Evolutionary conservation across 2,113 vertebrate genomes (phyloP).

Genomic region (Coracopsis vasa): DNA sequence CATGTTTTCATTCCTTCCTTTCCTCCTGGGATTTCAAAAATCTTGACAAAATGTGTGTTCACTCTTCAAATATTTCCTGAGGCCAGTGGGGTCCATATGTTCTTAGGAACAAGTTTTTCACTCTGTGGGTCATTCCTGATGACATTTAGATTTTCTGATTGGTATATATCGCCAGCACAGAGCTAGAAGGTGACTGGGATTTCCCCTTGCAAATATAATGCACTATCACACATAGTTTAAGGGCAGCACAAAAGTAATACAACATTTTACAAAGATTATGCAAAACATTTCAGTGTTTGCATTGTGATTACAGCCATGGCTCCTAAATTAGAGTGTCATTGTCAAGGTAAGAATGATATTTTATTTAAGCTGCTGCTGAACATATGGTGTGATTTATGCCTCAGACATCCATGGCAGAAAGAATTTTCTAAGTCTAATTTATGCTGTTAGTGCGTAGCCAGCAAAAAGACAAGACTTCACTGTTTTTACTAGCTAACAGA

Average conservation of each 20-base stretch:
- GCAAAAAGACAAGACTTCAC: slow-evolving; percentile 22
- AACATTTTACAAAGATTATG: background rate
- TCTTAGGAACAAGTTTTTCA: slow-evolving; percentile 72
- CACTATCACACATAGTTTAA: background rate
- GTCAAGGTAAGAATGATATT: slow-evolving; percentile 34
- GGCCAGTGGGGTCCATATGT: slow-evolving; percentile 77
- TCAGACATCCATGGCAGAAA: slow-evolving; percentile 31
- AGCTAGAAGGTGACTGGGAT: background rate
- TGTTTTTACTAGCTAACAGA: slow-evolving; percentile 27
- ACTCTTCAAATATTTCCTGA: slow-evolving; percentile 81
- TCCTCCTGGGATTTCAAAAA: slow-evolving; percentile 71
- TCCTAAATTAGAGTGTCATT: slow-evolving; percentile 14
- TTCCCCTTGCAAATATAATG: background rate
- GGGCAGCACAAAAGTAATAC: background rate
- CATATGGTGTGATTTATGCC: slow-evolving; percentile 61
- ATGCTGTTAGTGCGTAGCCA: slow-evolving; percentile 7
- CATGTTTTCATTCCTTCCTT: slow-evolving; percentile 72
- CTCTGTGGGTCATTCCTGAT: slow-evolving; percentile 60
- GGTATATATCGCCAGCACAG: background rate
- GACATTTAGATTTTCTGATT: slow-evolving; percentile 69
- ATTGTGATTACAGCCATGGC: background rate
- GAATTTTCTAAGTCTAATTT: slow-evolving; percentile 44
- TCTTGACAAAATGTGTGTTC: slow-evolving; percentile 76
- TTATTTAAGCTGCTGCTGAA: slow-evolving; percentile 21
- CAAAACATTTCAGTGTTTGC: background rate